These are phyloP conservation scores for Polydesmus complanatus DNA, from an alignment of 2,888 invertebrate species.

Conservation along the genomic window DNA sequence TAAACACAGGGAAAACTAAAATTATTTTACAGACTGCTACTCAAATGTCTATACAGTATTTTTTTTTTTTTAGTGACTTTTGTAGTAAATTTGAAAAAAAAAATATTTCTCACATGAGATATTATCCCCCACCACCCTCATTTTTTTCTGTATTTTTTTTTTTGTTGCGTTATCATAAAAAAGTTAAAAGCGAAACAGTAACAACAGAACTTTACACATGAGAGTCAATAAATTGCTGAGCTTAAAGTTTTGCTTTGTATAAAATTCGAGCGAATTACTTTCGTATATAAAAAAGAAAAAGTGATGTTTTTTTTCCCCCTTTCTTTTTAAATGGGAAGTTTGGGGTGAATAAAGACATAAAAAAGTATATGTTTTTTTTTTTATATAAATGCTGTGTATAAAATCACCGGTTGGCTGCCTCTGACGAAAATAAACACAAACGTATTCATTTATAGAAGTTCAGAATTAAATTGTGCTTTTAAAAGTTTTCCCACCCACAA, in stretches of 20 bases:
- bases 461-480: not conserved
- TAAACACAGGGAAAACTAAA: too few relatives aligned
- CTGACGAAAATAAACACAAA: not conserved
- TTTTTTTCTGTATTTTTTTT: too few relatives aligned
- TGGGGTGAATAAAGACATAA: not conserved
- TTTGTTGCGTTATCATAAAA: not conserved
- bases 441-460: not conserved
- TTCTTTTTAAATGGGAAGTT: not conserved
- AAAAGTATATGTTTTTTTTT: not conserved
- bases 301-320: too few relatives aligned
- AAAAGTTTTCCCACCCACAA: too few relatives aligned
- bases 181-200: not conserved
- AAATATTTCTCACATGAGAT: too few relatives aligned
- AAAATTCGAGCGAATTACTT: not conserved
- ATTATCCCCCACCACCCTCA: too few relatives aligned
- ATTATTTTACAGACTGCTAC: too few relatives aligned
- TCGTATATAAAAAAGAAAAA: not conserved
- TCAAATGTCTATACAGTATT: too few relatives aligned
- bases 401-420: not conserved
- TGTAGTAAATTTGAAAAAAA: too few relatives aligned
- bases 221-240: not conserved
- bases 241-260: not conserved
- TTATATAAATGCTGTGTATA: not conserved
- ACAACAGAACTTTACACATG: not conserved
- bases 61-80: too few relatives aligned